Evolutionary conservation across 2,888 invertebrate species (phyloP).

Genomic region (Melanostoma mellinum): DNA sequence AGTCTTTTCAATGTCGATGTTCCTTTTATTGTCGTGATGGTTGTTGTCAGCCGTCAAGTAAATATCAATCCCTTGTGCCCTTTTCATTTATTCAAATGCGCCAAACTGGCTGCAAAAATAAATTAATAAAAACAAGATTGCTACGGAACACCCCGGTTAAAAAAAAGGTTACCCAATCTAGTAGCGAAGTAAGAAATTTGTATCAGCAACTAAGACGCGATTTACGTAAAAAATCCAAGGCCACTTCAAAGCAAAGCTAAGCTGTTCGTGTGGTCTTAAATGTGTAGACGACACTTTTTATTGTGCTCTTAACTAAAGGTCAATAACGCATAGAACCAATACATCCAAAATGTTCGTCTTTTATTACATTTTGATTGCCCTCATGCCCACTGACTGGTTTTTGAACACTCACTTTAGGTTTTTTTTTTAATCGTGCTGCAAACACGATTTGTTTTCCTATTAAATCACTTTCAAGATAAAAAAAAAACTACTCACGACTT

Average conservation of each 20-base stretch:
- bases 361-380: constrained; percentile 24
- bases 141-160: too few relatives aligned
- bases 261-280: neutral
- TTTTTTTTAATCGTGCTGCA: neutral
- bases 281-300: neutral
- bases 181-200: too few relatives aligned
- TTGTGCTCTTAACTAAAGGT: neutral
- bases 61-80: too few relatives aligned
- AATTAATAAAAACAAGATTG: too few relatives aligned
- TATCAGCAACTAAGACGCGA: too few relatives aligned
- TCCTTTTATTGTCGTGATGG: too few relatives aligned
- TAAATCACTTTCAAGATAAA: constrained; percentile 9
- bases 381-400: neutral
- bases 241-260: neutral
- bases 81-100: too few relatives aligned
- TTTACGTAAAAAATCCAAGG: neutral
- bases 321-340: neutral
- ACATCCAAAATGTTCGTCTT: constrained; percentile 2
- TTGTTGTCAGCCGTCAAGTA: too few relatives aligned
- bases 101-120: too few relatives aligned
- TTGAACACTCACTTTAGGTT: neutral
- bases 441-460: neutral
- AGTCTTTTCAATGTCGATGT: too few relatives aligned
- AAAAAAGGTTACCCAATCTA: too few relatives aligned
- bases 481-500: neutral